Percentiles rank a stretch among this genome's conserved stretches.
Conservation (phyloP, 2,113 vertebrate species). For the Nannospalax galili region DNA sequence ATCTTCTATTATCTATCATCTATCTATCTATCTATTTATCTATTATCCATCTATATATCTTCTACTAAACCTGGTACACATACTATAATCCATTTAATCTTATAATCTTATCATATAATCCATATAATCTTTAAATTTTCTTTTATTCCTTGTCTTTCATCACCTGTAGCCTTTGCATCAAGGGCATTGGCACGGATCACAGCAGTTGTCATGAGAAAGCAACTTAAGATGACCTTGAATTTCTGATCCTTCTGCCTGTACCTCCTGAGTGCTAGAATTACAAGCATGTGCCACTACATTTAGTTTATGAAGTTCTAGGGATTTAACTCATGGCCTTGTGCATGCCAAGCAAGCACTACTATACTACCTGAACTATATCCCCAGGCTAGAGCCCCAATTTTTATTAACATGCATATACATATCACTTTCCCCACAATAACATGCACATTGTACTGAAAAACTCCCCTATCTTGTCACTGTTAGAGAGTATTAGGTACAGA, state of each 20-base stretch:
- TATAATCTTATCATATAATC: too few relatives aligned
- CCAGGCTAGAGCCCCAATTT: not conserved
- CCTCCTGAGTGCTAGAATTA: not conserved
- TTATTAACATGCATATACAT: not conserved
- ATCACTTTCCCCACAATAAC: not conserved
- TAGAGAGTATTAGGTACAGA: not conserved
- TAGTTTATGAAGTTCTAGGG: not conserved
- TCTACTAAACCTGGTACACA: not conserved
- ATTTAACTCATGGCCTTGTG: not conserved
- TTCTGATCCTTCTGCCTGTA: not conserved
- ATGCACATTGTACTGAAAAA: too few relatives aligned
- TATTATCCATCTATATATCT: not conserved
- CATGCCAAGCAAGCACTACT: not conserved
- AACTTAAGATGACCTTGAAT: not conserved
- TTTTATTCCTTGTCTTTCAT: not conserved
- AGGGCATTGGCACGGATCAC: not conserved
- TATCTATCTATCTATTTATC: too few relatives aligned
- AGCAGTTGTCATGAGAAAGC: not conserved
- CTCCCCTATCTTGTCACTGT: not conserved
- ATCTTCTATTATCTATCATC: not conserved
- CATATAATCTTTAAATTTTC: not conserved
- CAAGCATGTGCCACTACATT: not conserved
- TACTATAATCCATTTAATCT: not conserved
- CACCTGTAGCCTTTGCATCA: not conserved
- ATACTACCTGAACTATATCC: not conserved